Conservation (phyloP, 2,797 vertebrate genomes). For the Enteromius afrohamiltoni region DNA sequence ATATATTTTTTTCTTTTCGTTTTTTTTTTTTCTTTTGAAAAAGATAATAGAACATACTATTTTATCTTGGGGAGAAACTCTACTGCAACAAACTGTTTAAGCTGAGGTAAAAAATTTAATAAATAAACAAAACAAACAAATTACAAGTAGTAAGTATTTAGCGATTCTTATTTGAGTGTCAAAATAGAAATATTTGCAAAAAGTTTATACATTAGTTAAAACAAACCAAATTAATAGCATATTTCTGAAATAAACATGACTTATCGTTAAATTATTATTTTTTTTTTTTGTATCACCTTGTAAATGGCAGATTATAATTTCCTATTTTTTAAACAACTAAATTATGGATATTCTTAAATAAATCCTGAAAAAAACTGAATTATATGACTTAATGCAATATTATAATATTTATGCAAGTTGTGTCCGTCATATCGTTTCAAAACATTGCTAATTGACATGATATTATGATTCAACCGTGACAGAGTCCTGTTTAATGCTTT, state of each 20-base stretch:
- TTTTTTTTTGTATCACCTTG: not conserved
- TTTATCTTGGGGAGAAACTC: not conserved
- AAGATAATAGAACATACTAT: not conserved
- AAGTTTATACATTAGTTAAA: not conserved
- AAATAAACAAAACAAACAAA: not conserved
- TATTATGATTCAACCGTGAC: not conserved
- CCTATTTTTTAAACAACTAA: too few relatives aligned
- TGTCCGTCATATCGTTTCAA: not conserved
- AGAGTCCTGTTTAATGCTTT: not conserved
- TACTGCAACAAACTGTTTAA: not conserved
- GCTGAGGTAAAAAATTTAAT: not conserved
- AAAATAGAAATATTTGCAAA: not conserved
- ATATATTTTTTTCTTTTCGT: not conserved
- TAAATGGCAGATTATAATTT: not conserved
- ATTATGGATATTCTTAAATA: not conserved
- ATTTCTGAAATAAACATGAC: not conserved
- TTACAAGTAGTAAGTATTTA: not conserved
- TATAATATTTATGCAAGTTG: not conserved
- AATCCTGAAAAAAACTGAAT: not conserved
- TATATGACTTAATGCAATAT: not conserved
- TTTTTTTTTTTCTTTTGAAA: not conserved
- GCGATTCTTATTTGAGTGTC: not conserved
- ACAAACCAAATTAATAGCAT: not conserved
- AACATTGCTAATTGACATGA: not conserved
- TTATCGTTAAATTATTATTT: not conserved